Evolutionary conservation across 2,888 invertebrate species (phyloP).

Genomic region (Habrosyne pyritoides): DNA sequence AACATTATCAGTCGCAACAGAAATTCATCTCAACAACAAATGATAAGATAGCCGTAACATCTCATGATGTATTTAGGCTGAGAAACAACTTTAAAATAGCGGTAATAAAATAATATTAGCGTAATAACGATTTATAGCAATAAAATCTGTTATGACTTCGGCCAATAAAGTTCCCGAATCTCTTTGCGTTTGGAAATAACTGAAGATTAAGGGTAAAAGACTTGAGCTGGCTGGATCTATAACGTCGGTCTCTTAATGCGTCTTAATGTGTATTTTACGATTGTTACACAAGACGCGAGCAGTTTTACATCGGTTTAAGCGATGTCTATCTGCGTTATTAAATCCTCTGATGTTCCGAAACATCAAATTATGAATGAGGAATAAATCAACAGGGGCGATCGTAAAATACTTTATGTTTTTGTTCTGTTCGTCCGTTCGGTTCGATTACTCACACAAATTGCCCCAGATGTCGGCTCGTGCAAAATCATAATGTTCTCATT

Average conservation of each 20-base stretch:
- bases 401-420: constrained; percentile 81
- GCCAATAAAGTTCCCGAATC: constrained; percentile 75
- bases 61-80: constrained; percentile 58
- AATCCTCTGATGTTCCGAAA: constrained; percentile 79
- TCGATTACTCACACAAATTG: constrained; percentile 74
- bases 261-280: constrained; percentile 83
- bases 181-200: constrained; percentile 76
- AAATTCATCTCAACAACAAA: constrained; percentile 49
- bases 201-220: constrained; percentile 77
- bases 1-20: constrained; percentile 41
- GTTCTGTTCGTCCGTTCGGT: constrained; percentile 65
- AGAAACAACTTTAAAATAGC: constrained; percentile 61
- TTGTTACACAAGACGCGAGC: constrained; percentile 79
- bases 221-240: constrained; percentile 63
- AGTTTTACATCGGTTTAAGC: constrained; percentile 78
- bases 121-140: constrained; percentile 77
- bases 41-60: constrained; percentile 57
- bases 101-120: constrained; percentile 74
- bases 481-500: constrained; percentile 58
- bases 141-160: constrained; percentile 76
- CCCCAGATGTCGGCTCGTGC: constrained; percentile 69
- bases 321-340: constrained; percentile 80
- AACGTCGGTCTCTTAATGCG: constrained; percentile 74
- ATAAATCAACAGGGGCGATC: constrained; percentile 80
- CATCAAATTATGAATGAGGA: constrained; percentile 82